Conservation (phyloP, 2,888 invertebrate species). For the Agapostemon virescens region DNA sequence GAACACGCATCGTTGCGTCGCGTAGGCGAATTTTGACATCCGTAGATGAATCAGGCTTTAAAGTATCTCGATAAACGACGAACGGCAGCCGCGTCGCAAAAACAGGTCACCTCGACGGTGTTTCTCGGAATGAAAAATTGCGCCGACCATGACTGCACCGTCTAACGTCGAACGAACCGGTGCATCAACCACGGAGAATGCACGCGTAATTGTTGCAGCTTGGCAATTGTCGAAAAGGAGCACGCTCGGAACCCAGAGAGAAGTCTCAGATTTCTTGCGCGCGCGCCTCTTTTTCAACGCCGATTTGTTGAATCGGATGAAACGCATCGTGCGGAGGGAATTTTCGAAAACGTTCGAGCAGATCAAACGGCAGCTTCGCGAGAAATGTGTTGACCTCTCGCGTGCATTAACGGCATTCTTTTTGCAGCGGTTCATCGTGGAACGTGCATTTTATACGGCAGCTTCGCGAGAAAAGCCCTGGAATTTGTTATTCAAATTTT, state of each 20-base stretch:
- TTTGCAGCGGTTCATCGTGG: too few species aligned
- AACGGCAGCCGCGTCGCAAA: slow-evolving; percentile 12
- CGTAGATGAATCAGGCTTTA: slow-evolving; percentile 47
- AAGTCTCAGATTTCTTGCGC: background rate
- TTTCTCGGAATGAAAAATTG: slow-evolving; percentile 20
- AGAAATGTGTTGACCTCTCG: too few species aligned
- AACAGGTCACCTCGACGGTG: slow-evolving; percentile 36
- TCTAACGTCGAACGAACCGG: slow-evolving; percentile 10
- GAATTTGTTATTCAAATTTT: too few species aligned
- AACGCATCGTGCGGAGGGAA: background rate
- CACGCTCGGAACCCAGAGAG: background rate
- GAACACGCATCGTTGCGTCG: slow-evolving; percentile 24
- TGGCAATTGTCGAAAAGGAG: background rate
- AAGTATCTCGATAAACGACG: slow-evolving; percentile 44
- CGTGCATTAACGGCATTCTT: too few species aligned
- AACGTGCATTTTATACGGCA: too few species aligned
- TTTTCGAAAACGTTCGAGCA: too few species aligned
- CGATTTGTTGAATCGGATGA: background rate
- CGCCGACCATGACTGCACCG: background rate
- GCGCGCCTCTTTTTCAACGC: too few species aligned
- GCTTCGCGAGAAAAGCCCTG: too few species aligned
- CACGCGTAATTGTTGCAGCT: background rate
- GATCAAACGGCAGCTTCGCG: too few species aligned
- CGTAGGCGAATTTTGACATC: slow-evolving; percentile 56
- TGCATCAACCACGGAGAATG: background rate